phyloP scores from a whole-genome alignment of 2,888 invertebrate species.

The Lepidocyrtoides sp. region DNA sequence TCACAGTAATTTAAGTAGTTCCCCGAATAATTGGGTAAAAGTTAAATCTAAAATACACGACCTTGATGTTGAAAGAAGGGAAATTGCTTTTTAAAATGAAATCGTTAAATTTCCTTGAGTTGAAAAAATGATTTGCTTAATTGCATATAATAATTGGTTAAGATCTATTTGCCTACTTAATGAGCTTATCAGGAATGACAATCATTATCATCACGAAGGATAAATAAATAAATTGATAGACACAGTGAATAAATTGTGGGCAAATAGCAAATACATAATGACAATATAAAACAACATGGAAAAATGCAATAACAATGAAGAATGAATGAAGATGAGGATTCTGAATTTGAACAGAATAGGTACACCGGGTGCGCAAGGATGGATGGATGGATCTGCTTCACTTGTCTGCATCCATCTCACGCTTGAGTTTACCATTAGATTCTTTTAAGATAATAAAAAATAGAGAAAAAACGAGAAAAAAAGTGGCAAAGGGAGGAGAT shows the following conservation, averaged over 20 bases:
- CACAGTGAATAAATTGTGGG: conserved; percentile 10
- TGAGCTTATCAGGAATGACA: conserved; percentile 52
- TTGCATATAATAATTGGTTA: conserved; percentile 72
- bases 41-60: background rate
- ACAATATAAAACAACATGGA: conserved; percentile 2
- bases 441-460: conserved; percentile 26
- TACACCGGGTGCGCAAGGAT: conserved; percentile 28
- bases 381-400: conserved; percentile 50
- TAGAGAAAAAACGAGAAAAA: background rate
- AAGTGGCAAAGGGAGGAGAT: background rate
- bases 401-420: conserved; percentile 63
- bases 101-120: background rate
- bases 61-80: background rate
- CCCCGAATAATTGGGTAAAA: too few relatives aligned
- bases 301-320: conserved; percentile 52
- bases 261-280: conserved; percentile 1
- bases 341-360: background rate
- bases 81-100: background rate
- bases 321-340: conserved; percentile 33
- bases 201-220: conserved; percentile 42
- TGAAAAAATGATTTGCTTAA: conserved; percentile 63
- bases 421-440: conserved; percentile 44
- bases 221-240: conserved; percentile 12
- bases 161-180: conserved; percentile 70
- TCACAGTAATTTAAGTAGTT: background rate